phyloP scores from a whole-genome alignment of 1,140 invertebrate genomes.

The Atta cephalotes region DNA sequence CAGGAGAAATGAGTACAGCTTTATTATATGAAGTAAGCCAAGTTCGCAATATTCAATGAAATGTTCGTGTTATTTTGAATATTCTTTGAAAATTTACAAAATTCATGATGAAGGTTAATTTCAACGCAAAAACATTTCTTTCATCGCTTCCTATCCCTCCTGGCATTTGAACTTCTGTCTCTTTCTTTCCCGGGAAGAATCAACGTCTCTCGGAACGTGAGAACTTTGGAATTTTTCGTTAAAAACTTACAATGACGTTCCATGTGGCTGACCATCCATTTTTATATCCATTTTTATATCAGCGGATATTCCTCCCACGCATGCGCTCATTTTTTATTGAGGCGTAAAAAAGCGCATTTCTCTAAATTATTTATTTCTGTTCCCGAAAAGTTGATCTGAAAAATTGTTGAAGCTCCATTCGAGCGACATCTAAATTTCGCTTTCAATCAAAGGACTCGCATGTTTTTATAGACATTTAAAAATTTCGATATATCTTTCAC shows the following conservation, averaged over 20 bases:
- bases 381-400: neutral
- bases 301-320: neutral
- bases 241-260: conserved; percentile 53
- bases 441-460: neutral
- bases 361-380: conserved; percentile 26
- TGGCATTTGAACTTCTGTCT: conserved; percentile 37
- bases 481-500: conserved; percentile 18
- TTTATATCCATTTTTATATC: conserved; percentile 35
- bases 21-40: neutral
- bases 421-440: neutral
- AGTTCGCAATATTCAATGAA: conserved; percentile 16
- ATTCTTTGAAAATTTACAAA: conserved; percentile 36
- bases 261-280: conserved; percentile 20
- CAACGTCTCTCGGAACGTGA: conserved; percentile 29
- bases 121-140: conserved; percentile 24
- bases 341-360: neutral
- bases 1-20: neutral
- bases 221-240: conserved; percentile 47
- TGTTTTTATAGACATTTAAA: neutral
- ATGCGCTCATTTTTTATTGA: conserved; percentile 27
- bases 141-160: neutral
- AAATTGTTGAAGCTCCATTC: neutral
- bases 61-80: conserved; percentile 14
- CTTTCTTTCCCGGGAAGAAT: conserved; percentile 24
- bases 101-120: conserved; percentile 45